Percentiles rank a stretch among this genome's conserved stretches.
These are phyloP conservation scores for Tetramorium simillimum DNA, from an alignment of 1,140 invertebrate species.

Conservation along the genomic window DNA sequence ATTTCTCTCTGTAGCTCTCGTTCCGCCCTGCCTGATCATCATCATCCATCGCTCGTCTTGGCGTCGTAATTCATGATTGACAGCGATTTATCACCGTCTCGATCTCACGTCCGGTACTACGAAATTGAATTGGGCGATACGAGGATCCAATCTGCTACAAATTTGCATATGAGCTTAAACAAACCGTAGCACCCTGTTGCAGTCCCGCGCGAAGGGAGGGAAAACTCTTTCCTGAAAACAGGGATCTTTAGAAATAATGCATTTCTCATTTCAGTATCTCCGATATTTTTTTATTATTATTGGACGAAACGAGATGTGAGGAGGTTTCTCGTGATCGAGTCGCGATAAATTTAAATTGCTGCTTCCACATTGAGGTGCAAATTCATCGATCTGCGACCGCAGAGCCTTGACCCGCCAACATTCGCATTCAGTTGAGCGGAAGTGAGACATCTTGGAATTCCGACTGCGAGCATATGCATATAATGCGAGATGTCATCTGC, in stretches of 20 bases:
- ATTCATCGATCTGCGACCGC: constrained; percentile 1
- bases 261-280: neutral
- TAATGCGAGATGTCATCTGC: constrained; percentile 28
- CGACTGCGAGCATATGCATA: neutral
- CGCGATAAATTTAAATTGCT: neutral
- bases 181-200: neutral
- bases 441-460: constrained; percentile 18
- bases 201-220: neutral
- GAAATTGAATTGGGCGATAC: constrained; percentile 18
- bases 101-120: constrained; percentile 6
- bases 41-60: constrained; percentile 45
- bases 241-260: neutral
- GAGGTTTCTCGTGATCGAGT: neutral
- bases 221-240: neutral
- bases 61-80: constrained; percentile 36
- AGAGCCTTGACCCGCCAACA: neutral
- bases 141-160: constrained; percentile 4
- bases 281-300: neutral
- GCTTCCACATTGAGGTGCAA: neutral
- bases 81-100: constrained; percentile 35
- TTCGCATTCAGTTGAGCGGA: constrained; percentile 9
- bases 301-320: neutral
- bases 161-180: neutral
- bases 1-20: constrained; percentile 33
- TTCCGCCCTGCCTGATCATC: constrained; percentile 2